These are phyloP conservation scores for Rhinella marina DNA, from an alignment of 2,797 vertebrate species.

Conservation along the genomic window DNA sequence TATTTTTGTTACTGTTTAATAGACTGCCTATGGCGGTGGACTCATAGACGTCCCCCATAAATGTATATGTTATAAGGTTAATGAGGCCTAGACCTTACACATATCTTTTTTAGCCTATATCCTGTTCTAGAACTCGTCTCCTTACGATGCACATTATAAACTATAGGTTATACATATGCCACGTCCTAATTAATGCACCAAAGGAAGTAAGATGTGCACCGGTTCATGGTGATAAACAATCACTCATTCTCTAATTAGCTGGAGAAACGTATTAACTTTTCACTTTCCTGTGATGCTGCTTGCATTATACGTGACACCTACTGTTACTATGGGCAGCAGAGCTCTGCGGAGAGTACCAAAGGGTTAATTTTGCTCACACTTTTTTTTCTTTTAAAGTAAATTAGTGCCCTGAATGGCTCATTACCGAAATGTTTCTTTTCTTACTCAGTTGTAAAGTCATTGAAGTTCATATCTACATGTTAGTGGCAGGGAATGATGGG, in stretches of 20 bases:
- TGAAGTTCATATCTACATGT: neutral
- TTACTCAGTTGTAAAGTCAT: slow-evolving; percentile 4
- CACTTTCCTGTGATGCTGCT: slow-evolving; percentile 4
- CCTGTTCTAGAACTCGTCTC: slow-evolving; percentile 12
- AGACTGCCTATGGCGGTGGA: too few relatives aligned
- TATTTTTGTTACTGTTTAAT: too few relatives aligned
- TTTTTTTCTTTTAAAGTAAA: neutral
- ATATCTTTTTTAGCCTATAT: neutral
- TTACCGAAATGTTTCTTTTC: slow-evolving; percentile 1
- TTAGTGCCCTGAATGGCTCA: neutral
- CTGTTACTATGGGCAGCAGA: neutral
- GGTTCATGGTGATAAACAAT: slow-evolving; percentile 49
- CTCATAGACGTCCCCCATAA: too few relatives aligned
- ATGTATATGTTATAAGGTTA: slow-evolving; percentile 10
- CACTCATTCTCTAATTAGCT: slow-evolving; percentile 46
- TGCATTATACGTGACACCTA: slow-evolving; percentile 33
- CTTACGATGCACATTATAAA: slow-evolving; percentile 45
- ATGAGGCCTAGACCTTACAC: slow-evolving; percentile 19
- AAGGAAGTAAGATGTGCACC: slow-evolving; percentile 45
- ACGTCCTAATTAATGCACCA: slow-evolving; percentile 41
- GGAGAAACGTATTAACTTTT: slow-evolving; percentile 40
- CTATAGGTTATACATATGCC: slow-evolving; percentile 44
- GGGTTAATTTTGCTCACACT: slow-evolving; percentile 10
- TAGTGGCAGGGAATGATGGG: neutral
- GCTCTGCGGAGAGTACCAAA: neutral